A percentile compares a stretch with the other conserved stretches of the same genome.
phyloP scores from a whole-genome alignment of 2,113 vertebrate genomes.

The Ivindomyrus marchei region DNA sequence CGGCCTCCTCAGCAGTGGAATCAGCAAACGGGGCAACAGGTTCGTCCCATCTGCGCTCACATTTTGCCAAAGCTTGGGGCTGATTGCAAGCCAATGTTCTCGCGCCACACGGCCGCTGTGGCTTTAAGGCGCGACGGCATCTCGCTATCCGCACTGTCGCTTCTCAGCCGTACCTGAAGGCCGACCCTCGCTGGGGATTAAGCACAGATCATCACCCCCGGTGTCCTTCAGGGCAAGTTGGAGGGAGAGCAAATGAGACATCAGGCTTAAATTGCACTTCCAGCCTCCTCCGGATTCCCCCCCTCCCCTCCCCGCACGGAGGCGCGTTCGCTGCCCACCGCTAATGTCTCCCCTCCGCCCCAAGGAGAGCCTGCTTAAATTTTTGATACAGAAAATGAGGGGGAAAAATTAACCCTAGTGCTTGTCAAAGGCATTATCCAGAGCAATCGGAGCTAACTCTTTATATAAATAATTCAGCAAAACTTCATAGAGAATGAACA shows the following conservation, averaged over 20 bases:
- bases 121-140: slow-evolving; percentile 61
- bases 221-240: slow-evolving; percentile 64
- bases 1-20: slow-evolving; percentile 28
- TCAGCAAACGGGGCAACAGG: slow-evolving; percentile 55
- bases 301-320: no score
- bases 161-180: slow-evolving; percentile 66
- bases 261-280: slow-evolving; percentile 62
- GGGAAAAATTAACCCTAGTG: background rate
- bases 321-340: slow-evolving; percentile 57
- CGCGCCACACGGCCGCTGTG: slow-evolving; percentile 52
- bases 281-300: slow-evolving; percentile 26
- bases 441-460: background rate
- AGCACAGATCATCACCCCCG: slow-evolving; percentile 65
- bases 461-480: slow-evolving; percentile 10
- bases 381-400: background rate
- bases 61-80: slow-evolving; percentile 9
- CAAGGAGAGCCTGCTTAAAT: background rate
- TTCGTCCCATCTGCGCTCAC: slow-evolving; percentile 69
- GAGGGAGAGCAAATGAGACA: slow-evolving; percentile 69
- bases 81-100: slow-evolving; percentile 18
- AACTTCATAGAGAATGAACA: background rate
- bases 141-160: slow-evolving; percentile 61
- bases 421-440: background rate
- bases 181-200: slow-evolving; percentile 65
- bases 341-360: slow-evolving; percentile 27